These are phyloP conservation scores for Poecilobothrus nobilitatus DNA, from an alignment of 2,888 invertebrate species.

Conservation along the genomic window DNA sequence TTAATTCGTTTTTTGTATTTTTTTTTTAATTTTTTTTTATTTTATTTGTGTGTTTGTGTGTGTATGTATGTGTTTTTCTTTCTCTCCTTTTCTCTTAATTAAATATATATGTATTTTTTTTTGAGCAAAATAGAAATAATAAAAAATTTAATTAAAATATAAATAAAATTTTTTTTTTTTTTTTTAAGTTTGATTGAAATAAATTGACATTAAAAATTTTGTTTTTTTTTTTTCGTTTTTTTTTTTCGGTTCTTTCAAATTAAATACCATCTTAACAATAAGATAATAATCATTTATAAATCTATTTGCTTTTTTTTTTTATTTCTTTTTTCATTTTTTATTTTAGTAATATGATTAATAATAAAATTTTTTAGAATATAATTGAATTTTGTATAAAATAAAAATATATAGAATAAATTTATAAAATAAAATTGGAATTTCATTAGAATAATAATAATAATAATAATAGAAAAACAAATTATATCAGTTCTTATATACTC, in stretches of 20 bases:
- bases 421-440: too few species aligned
- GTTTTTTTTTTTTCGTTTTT: neutral
- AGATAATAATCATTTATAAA: neutral
- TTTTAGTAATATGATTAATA: neutral
- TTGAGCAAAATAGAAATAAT: neutral
- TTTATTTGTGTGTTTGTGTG: too few species aligned
- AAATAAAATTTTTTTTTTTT: neutral
- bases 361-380: neutral
- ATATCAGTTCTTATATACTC: constrained; percentile 6
- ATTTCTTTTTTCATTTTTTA: neutral
- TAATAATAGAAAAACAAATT: neutral
- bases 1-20: neutral
- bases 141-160: neutral
- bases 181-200: neutral
- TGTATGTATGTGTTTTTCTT: neutral
- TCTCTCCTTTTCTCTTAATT: neutral
- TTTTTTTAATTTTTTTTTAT: neutral
- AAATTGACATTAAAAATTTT: neutral
- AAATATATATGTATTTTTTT: neutral
- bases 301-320: neutral
- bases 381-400: too few species aligned
- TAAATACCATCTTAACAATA: constrained; percentile 1
- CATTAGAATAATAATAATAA: too few species aligned
- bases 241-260: neutral
- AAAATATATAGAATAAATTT: too few species aligned